Base-by-base conservation (phyloP, 2,888 invertebrate genomes). In the Tenthredo livida region DNA sequence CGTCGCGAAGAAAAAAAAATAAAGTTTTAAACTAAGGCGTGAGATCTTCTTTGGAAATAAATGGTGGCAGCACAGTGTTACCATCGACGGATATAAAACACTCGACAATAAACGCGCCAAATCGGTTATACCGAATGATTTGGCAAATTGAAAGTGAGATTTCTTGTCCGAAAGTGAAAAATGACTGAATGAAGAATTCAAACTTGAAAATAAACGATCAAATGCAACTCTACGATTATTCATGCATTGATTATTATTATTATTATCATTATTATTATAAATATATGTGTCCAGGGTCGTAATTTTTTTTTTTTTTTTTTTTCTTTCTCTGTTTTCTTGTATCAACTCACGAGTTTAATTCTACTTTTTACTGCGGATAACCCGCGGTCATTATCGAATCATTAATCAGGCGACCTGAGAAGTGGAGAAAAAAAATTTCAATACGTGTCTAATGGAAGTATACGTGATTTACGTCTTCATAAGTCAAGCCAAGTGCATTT, bases 401-500 rank as follows among this genome's bases (percentile, higher is more conserved):
- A 40, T 43, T 43, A 40, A 43, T 73, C 43, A 29, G 12, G 0
- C 9, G 33, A 37, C 9, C 21, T 37, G 10, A 2, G 6, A 2
- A 12, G 73, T 29, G 50, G 10, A 6, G 17, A 47, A 29, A 50
- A 50, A 10, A 47, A 37, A 37, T 37, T 47, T 77, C 77, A 77
- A 25, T 29, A 25, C n/a, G 54, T 7, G 15, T 15, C 54, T 17
- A 77, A 77, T 77, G 77, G 17, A 77, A 54, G 77, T 50, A n/a
- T 7, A 3, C n/a, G 25, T 73, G 72, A 73, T 43, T 43, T 43
- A 73, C 43, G 43, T 73, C 43, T 43, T 12, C 40, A 7, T 73
- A 73, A 25, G 54, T 54, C 29, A 50, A 29, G 7, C 50, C 50
- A 54, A 50, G 77, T 77, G 54, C 7, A 50, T 33, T 77, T 77